Base-by-base conservation (phyloP, 2,113 vertebrate species). In the Siphamia tubifer region DNA sequence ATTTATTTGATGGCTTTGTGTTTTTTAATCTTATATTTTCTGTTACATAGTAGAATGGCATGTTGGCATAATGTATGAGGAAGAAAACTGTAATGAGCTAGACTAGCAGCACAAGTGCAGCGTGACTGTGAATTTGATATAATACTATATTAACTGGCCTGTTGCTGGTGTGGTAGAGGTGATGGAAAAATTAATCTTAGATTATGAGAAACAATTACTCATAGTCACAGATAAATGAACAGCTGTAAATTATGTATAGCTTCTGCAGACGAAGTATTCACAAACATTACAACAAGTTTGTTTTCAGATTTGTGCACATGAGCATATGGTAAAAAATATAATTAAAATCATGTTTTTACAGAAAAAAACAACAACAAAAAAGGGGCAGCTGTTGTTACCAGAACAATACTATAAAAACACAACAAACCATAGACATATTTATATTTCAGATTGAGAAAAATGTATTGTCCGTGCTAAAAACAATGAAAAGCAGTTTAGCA, bases 41-140 rank as follows among this genome's bases (percentile, higher is more conserved):
- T n/a, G n/a, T n/a, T n/a, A n/a, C n/a, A n/a, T n/a, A 49, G 42
- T 58, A 62, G n/a, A 45, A 54, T 24, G 48, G 11, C 32, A 55
- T 17, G 40, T 35, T 64, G 34, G n/a, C 42, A 36, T 23, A 36
- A 13, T 15, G 24, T 17, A 7, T 12, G 8, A 21, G 20, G 31
- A 51, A 27, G 34, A 32, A 58, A 34, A 31, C 2, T 61, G 24
- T 21, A 38, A 11, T 16, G 30, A 36, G 23, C n/a, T 13, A 34
- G 10, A 13, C 4, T 5, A 17, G 13, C 13, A 13, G n/a, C 32
- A 1, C 64, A n/a, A 45, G 5, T 3, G 1, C 3, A 5, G 25
- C 57, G 43, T 20, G 32, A 25, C 27, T 3, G 38, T 3, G 13
- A 45, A 20, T 45, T 31, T 6, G 27, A 13, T 4, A 45, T 10